Evolutionary conservation across 2,888 invertebrate species (phyloP).

Genomic region (Cantharis flavilabris): DNA sequence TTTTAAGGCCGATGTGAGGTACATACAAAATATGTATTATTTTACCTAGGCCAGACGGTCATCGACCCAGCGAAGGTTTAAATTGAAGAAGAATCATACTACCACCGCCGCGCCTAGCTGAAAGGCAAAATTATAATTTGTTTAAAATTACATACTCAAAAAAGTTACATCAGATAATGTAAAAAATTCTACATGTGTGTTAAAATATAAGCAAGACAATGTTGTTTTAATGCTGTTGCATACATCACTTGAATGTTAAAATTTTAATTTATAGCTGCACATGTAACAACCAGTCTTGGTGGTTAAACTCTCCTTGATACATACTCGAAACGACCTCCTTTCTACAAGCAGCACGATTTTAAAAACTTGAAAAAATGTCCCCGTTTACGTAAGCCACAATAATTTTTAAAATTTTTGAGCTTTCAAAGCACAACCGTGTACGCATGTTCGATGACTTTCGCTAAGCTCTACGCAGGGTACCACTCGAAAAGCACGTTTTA

Average conservation of each 20-base stretch:
- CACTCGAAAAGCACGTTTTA: neutral
- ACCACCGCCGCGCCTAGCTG: neutral
- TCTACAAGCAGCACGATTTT: neutral
- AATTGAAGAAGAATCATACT: neutral
- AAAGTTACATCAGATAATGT: neutral
- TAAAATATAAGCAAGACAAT: neutral
- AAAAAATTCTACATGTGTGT: neutral
- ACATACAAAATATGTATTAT: neutral
- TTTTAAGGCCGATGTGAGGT: neutral
- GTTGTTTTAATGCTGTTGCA: neutral
- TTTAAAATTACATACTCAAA: neutral
- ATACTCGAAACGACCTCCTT: neutral
- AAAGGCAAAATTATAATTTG: neutral
- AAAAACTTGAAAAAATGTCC: neutral
- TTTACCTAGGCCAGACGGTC: neutral
- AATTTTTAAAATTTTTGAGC: neutral
- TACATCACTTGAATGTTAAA: neutral
- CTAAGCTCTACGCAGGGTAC: constrained; percentile 32
- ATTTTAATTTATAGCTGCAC: neutral
- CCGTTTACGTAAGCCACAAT: neutral
- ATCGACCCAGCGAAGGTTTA: neutral
- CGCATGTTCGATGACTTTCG: constrained; percentile 30
- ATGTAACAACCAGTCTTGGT: neutral
- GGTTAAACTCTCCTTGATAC: neutral
- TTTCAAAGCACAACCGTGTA: neutral